Evolutionary conservation across 2,113 vertebrate genomes (phyloP), one percentile per base, ranked within the genome.

Genomic region (Podarcis cretensis): DNA sequence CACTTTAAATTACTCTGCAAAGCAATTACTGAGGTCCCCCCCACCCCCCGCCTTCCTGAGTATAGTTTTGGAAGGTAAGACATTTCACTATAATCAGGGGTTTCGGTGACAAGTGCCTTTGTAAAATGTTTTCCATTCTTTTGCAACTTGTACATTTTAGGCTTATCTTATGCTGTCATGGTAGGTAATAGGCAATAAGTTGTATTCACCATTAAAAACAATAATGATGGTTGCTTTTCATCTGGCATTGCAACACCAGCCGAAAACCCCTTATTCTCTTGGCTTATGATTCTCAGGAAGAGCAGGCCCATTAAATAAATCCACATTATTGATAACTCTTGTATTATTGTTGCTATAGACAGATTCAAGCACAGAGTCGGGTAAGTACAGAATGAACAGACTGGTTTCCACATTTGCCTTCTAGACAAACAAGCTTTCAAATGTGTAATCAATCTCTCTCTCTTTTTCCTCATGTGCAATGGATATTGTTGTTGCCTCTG

Each of bases 41-140:
- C 85, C 40, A 84, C 35, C 23, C 85, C 93, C 86, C 54, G 23
- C 85, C 88, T 93, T 94, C 43, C 71, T 84, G 83, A 91, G 81
- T 88, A 79, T 43, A 63, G 57, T 94, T 93, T 92, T 87, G 63
- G 87, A 94, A 95, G 43, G 76, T 54, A 90, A 92, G 69, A 27
- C 37, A 86, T 93, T 95, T 93, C 87, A 87, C 84, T 88, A 79
- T 85, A 95, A 94, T 93, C 88, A 91, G 88, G 88, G 40, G 27
- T 90, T 96, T 92, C 90, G 90, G 69, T 92, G 92, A 93, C 85
- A 95, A 91, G 68, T 7, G 27, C 40, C 40, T 95, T 84, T 94
- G 40, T 89, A 81, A 87, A 59, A 92, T 66, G 7, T 75, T 68
- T 68, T 93, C 83, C 90, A 5, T 94, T 94, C 54, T 80, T 84